Base-by-base conservation (phyloP, 2,113 vertebrate genomes). In the Circaetus gallicus region DNA sequence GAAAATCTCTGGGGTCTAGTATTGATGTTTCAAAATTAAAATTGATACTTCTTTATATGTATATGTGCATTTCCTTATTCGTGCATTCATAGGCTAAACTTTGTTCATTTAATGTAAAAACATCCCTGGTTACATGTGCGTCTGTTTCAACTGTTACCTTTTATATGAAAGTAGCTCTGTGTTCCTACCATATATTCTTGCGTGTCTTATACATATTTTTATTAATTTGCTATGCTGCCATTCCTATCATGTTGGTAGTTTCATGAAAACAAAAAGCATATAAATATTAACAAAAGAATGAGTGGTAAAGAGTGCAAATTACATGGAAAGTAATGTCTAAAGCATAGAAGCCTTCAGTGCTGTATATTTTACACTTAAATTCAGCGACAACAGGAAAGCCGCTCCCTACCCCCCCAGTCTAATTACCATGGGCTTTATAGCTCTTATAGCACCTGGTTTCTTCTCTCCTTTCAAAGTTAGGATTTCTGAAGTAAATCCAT, bases 401-500 rank as follows among this genome's bases (percentile, higher is more conserved):
- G 17, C 29, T 47, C 56, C 61, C n/a, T 47, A 43, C 38, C 13
- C 52, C 50, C 50, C 13, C 13, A 10, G 34, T 21, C 34, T 79
- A 87, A 82, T 77, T 81, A 59, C 49, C 28, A 45, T 26, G 32
- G 45, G 49, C 16, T 90, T 84, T 89, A 79, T 72, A 89, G 40
- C 43, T 96, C 49, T 55, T 93, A 56, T 28, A 84, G 63, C 88
- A 92, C 77, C 86, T 97, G 95, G 73, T 89, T 93, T 72, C 70
- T 69, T 63, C 62, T 71, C 9, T 62, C 15, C 31, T 84, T 82
- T 90, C 29, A 69, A 89, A 81, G 59, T 45, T 28, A 90, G 18
- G 31, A 55, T 82, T 61, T 66, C 49, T 83, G 52, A 78, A 71
- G 38, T 55, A 87, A 91, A 71, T 95, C 88, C 86, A 71, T 87